Base-by-base conservation (phyloP, 1,140 invertebrate genomes). In the Anastatus disparis region DNA sequence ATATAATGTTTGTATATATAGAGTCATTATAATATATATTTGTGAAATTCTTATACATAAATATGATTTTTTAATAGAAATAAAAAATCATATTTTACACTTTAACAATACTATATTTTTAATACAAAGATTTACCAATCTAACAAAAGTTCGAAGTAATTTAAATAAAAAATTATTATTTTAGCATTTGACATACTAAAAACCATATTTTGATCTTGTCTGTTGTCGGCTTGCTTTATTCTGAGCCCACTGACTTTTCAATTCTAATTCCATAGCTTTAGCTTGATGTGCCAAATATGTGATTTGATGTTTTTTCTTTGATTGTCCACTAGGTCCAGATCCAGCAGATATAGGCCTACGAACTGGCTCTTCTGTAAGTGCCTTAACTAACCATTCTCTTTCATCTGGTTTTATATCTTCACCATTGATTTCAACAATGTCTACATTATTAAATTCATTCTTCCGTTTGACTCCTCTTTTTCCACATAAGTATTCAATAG, bases 221-320 rank as follows among this genome's bases (percentile, higher is more conserved):
- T 96, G 93, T 79, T 92, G 89, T 74, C 92, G 91, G 10, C 92
- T 93, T 83, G 93, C 89, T 79, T 92, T 90, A 79, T 95, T 97
- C 73, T 92, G 89, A 2, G 96, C 91, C 96, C 96, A 98, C 83
- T 95, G 92, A 82, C 96, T 97, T 82, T 98, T 94, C 13, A 98
- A 83, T 81, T 97, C 95, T 71, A 95, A 85, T 84, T 98, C 96
- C 86, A 96, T 94, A 48, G 94, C 95, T 85, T 97, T 97, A 22
- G 95, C 95, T 89, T 95, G 94, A 82, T 94, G 93, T 9, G 96
- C 96, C 65, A 98, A 88, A 84, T 98, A 98, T 3, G 95, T 97
- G 74, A 98, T 98, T 87, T 98, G 97, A 88, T 98, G 96, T 85
- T 98, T 98, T 72, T 85, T 85, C 27, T 85, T 86, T 1, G 83